Percentiles rank a stretch among this genome's conserved stretches.
Evolutionary conservation across 2,888 invertebrate genomes (phyloP).

Genomic region (Ypsolopha sequella): DNA sequence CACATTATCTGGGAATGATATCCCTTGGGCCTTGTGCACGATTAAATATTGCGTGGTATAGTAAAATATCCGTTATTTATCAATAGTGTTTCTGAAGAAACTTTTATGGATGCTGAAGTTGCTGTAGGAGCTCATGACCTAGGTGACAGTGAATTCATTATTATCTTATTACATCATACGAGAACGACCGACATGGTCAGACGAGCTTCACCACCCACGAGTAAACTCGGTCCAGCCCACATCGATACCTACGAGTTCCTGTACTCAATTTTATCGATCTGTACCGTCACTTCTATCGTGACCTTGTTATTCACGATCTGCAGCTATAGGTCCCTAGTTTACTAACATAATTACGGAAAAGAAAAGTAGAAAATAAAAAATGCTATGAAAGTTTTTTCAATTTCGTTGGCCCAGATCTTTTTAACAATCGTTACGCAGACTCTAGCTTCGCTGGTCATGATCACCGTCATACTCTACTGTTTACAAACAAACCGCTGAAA

Average conservation of each 20-base stretch:
- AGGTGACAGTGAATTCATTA: too few species aligned
- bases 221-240: too few species aligned
- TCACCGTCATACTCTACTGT: not conserved
- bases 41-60: not conserved
- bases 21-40: not conserved
- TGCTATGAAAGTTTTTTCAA: constrained; percentile 47
- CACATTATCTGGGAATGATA: too few species aligned
- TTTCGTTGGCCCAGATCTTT: constrained; percentile 48
- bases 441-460: constrained; percentile 9
- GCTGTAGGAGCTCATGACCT: not conserved
- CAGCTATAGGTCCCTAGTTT: not conserved
- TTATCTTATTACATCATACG: too few species aligned
- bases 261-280: not conserved
- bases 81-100: not conserved
- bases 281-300: not conserved
- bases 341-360: constrained; percentile 10
- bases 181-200: too few species aligned
- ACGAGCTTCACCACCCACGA: too few species aligned
- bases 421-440: constrained; percentile 27
- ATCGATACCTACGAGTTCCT: too few species aligned
- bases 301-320: constrained; percentile 7
- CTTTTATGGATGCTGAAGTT: not conserved
- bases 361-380: constrained; percentile 24
- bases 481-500: not conserved
- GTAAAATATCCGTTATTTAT: not conserved